These are phyloP conservation scores for Drosophila diplacantha DNA, from an alignment of 2,888 invertebrate genomes.

Conservation along the genomic window DNA sequence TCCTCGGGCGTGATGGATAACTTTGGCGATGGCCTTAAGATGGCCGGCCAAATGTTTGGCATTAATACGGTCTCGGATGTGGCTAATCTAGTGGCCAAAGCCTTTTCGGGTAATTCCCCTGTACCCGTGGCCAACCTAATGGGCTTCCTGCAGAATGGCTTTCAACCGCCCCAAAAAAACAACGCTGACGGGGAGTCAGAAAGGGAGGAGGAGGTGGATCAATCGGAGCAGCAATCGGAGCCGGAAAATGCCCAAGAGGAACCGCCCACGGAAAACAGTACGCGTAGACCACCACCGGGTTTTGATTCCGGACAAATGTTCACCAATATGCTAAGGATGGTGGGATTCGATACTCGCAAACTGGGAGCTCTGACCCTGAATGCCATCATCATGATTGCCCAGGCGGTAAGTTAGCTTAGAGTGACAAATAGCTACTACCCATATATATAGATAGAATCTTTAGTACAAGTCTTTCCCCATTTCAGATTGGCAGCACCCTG, in stretches of 20 bases:
- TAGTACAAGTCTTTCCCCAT: background rate
- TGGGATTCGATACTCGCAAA: conserved; percentile 87
- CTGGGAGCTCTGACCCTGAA: conserved; percentile 90
- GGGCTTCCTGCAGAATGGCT: conserved; percentile 60
- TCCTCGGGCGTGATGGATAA: conserved; percentile 75
- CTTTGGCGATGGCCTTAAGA: conserved; percentile 74
- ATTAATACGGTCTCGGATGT: conserved; percentile 80
- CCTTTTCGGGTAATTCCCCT: conserved; percentile 75
- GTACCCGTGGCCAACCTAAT: conserved; percentile 59
- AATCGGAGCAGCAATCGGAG: conserved; percentile 45
- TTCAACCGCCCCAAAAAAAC: conserved; percentile 30
- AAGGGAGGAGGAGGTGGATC: conserved; percentile 23
- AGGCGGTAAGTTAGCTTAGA: conserved; percentile 82
- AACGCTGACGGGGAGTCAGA: background rate
- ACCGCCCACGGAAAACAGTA: conserved; percentile 42
- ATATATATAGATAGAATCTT: no score
- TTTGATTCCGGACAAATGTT: conserved; percentile 63
- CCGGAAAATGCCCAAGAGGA: conserved; percentile 57
- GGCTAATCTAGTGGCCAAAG: conserved; percentile 81
- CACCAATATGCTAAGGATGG: conserved; percentile 81
- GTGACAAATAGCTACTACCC: no score
- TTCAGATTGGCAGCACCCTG: conserved; percentile 70
- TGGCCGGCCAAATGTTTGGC: conserved; percentile 77
- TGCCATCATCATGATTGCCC: conserved; percentile 89
- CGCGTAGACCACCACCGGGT: conserved; percentile 31